A percentile compares a stretch with the other conserved stretches of the same genome.
Evolutionary conservation across 2,888 invertebrate species (phyloP).

Genomic region (Encarsia formosa): DNA sequence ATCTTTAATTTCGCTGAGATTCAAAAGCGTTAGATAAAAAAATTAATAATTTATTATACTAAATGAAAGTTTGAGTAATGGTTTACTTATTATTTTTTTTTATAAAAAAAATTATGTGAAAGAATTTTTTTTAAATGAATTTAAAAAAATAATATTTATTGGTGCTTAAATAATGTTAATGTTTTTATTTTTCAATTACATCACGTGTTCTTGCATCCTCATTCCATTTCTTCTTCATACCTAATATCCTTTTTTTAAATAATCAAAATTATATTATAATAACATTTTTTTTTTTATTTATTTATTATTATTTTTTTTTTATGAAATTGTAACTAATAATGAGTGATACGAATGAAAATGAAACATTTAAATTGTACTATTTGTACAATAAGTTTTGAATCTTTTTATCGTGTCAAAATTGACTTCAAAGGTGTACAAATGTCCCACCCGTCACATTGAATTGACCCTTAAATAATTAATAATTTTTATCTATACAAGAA

Average conservation of each 20-base stretch:
- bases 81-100: slow-evolving; percentile 15
- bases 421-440: no score
- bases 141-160: slow-evolving; percentile 25
- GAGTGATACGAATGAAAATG: no score
- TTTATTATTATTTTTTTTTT: no score
- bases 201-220: background rate
- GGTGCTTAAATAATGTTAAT: slow-evolving; percentile 18
- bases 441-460: no score
- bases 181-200: slow-evolving; percentile 10
- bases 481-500: no score
- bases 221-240: background rate
- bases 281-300: background rate
- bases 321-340: no score
- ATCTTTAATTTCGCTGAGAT: slow-evolving; percentile 16
- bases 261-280: background rate
- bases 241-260: background rate
- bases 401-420: no score
- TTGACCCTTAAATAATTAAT: no score
- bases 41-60: slow-evolving; percentile 1
- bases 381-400: no score
- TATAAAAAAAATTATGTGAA: slow-evolving; percentile 10
- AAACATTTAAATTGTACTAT: no score
- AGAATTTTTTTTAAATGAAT: no score
- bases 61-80: slow-evolving; percentile 20
- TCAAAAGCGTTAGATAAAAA: slow-evolving; percentile 6